A percentile compares a stretch with the other conserved stretches of the same genome.
Conservation (phyloP, 2,113 vertebrate species). For the Amphilophus citrinellus region DNA sequence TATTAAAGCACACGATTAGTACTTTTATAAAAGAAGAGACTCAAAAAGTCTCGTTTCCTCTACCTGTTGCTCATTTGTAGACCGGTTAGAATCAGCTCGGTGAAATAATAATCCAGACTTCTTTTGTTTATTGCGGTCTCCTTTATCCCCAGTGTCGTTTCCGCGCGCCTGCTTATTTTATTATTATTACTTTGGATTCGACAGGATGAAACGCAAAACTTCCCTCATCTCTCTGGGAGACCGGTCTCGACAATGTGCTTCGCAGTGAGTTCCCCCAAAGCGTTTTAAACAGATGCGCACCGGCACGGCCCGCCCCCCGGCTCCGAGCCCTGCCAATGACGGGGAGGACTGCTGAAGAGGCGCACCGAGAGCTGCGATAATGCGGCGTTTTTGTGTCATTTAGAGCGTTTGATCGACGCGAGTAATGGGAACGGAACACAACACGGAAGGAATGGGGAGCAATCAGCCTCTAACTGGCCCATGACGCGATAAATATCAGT, state of each 20-base stretch:
- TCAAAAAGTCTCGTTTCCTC: background rate
- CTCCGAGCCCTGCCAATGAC: constrained; percentile 51
- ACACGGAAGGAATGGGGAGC: background rate
- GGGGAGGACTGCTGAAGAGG: background rate
- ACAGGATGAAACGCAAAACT: constrained; percentile 1
- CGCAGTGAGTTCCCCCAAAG: constrained; percentile 57
- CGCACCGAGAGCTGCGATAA: background rate
- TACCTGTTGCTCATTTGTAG: constrained; percentile 78
- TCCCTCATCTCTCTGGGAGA: constrained; percentile 37
- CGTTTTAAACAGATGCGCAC: constrained; percentile 75
- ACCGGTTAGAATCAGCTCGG: constrained; percentile 29
- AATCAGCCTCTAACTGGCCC: constrained; percentile 5
- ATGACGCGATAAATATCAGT: background rate
- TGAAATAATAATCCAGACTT: constrained; percentile 67
- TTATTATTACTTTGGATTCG: constrained; percentile 14
- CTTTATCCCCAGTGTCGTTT: constrained; percentile 36
- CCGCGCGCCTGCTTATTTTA: constrained; percentile 3
- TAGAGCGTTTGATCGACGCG: background rate
- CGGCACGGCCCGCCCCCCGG: constrained; percentile 52
- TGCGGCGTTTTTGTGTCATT: background rate
- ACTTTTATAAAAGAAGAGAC: background rate
- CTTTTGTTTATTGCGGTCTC: constrained; percentile 8
- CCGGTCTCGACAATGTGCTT: constrained; percentile 71
- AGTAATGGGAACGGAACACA: constrained; percentile 5
- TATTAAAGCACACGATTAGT: background rate